These are phyloP conservation scores for Oxycera nigricornis DNA, from an alignment of 2,888 invertebrate species.

Conservation along the genomic window DNA sequence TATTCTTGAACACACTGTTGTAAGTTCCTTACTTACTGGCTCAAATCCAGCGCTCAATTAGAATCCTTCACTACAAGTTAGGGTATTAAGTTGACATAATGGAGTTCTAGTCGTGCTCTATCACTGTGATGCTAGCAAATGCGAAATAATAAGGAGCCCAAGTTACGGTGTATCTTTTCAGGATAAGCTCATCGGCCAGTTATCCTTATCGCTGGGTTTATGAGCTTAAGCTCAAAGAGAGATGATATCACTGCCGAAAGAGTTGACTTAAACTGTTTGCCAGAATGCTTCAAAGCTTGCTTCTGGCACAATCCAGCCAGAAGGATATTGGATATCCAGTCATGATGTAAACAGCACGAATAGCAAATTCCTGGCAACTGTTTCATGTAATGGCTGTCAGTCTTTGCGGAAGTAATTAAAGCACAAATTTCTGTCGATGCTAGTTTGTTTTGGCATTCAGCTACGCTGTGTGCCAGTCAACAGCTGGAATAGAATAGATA, in stretches of 20 bases:
- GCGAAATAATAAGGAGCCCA: neutral
- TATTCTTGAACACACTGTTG: neutral
- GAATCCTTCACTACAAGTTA: constrained; percentile 8
- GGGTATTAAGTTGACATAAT: constrained; percentile 2
- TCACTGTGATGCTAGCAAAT: neutral
- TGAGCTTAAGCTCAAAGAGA: constrained; percentile 28
- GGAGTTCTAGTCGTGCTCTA: neutral
- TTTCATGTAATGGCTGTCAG: constrained; percentile 31
- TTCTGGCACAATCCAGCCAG: neutral
- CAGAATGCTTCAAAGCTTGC: constrained; percentile 17
- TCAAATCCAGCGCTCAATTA: constrained; percentile 19
- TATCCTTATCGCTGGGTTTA: constrained; percentile 37
- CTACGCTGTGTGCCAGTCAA: constrained; percentile 1
- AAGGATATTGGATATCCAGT: neutral
- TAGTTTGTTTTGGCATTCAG: constrained; percentile 27
- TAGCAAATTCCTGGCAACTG: constrained; percentile 5
- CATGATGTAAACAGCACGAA: neutral
- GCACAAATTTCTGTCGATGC: constrained; percentile 39
- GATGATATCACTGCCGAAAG: constrained; percentile 37
- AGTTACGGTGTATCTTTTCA: neutral
- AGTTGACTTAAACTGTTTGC: constrained; percentile 38
- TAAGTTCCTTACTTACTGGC: neutral
- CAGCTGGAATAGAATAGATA: neutral
- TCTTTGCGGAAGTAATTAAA: constrained; percentile 41
- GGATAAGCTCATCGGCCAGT: constrained; percentile 16